phyloP scores from a whole-genome alignment of 23 tunicate genomes.

The Clavelina lepadiformis region DNA sequence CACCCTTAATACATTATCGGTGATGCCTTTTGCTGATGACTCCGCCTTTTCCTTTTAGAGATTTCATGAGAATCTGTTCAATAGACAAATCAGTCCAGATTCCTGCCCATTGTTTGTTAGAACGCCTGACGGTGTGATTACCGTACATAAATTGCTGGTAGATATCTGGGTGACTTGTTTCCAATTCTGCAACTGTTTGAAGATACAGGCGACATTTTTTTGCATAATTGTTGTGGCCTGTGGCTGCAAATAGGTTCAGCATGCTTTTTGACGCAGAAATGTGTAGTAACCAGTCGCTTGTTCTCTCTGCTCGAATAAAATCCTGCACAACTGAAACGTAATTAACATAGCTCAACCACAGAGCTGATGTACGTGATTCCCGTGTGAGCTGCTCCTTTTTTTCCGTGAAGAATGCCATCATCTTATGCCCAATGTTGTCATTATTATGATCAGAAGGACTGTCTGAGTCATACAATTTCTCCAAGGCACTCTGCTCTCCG shows the following conservation, averaged over 20 bases:
- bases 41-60: constrained; percentile 11
- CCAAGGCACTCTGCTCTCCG: too few relatives aligned
- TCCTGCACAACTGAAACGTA: constrained; percentile 3
- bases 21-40: neutral
- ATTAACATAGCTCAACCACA: constrained; percentile 4
- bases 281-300: neutral
- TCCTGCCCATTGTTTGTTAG: constrained; percentile 3
- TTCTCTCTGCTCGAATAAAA: constrained; percentile 8
- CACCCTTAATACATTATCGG: constrained; percentile 18
- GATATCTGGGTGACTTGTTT: neutral
- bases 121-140: constrained; percentile 5
- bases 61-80: constrained; percentile 5
- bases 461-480: too few relatives aligned
- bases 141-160: constrained; percentile 1
- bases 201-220: neutral
- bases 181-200: neutral
- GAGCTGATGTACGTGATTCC: constrained; percentile 6
- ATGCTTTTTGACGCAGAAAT: neutral
- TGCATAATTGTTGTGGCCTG: constrained; percentile 6
- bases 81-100: constrained; percentile 17
- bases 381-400: too few relatives aligned
- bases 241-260: constrained; percentile 9
- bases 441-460: too few relatives aligned
- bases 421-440: too few relatives aligned
- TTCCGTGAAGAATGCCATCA: too few relatives aligned